These are phyloP conservation scores for Notechis scutatus DNA, from an alignment of 2,113 vertebrate genomes.

Conservation along the genomic window DNA sequence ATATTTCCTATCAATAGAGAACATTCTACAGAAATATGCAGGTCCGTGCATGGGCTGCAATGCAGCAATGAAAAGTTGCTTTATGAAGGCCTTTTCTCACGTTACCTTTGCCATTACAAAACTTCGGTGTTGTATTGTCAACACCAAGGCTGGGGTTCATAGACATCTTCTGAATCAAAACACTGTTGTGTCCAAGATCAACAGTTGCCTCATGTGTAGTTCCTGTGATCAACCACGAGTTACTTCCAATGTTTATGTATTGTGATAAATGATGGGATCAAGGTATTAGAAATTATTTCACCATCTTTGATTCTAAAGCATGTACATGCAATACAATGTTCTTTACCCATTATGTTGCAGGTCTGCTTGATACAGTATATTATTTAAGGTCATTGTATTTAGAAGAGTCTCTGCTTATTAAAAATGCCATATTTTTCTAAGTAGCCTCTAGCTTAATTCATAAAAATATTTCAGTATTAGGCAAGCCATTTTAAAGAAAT, in stretches of 20 bases:
- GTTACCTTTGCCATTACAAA: background rate
- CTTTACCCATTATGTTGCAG: background rate
- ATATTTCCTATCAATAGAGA: background rate
- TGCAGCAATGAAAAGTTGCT: background rate
- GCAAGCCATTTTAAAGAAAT: background rate
- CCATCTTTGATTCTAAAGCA: background rate
- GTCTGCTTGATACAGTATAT: background rate
- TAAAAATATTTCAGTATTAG: background rate
- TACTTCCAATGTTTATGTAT: background rate
- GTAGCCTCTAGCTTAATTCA: background rate
- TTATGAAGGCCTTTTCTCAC: background rate
- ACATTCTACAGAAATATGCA: background rate
- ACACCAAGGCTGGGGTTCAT: background rate
- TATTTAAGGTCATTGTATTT: background rate
- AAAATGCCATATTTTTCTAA: background rate
- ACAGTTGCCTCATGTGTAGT: background rate
- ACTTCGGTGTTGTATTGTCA: background rate
- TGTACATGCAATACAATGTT: too few species aligned
- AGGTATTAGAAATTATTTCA: background rate
- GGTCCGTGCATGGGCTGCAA: background rate
- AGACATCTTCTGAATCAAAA: background rate
- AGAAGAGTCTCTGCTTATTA: background rate
- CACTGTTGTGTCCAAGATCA: background rate
- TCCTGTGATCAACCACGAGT: too few species aligned
- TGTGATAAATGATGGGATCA: background rate